Base-by-base conservation (phyloP, 1,140 invertebrate species). In the Dreissena polymorpha region DNA sequence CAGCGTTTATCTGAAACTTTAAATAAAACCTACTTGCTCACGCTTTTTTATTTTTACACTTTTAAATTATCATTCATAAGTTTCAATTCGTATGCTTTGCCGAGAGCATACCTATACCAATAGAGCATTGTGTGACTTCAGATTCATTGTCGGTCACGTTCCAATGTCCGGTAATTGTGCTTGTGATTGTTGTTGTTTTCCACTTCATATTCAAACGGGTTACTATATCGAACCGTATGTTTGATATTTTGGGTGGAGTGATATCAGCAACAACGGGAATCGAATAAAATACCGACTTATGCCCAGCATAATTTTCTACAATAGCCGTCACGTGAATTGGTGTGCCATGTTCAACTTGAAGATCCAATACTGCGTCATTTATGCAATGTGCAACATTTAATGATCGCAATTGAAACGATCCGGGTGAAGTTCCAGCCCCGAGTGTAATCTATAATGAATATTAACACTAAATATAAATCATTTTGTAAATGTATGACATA, bases 241-340 rank as follows among this genome's bases (percentile, higher is more conserved):
- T 21, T 1, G 29, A 21, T 49, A 86, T 51, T 6, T 14, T 27
- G 16, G 85, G 85, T 29, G 21, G 39, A 16, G 85, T 86, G 27
- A 72, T 57, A 60, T 86, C 85, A 29, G 83, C 39, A 27, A 21
- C 27, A 55, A 86, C 21, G 14, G 74, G 68, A 21, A 60, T 51
- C 0, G 85, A 83, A 7, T 51, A 23, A 69, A 86, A 86, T 2
- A 53, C 60, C 10, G 74, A 49, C 27, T 63, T 71, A 16, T 68
- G 63, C 13, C 85, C 85, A 51, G 85, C 85, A 12, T 64, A n/a
- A 65, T 86, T 86, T 53, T 86, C 74, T 8, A 71, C 79, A 13
- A 70, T 49, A 12, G 64, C 84, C 10, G 72, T 81, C 16, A 75
- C 84, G 70, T 76, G 71, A 7, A 86, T 29, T 18, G 74, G 67